Evolutionary conservation across 1,140 invertebrate species (phyloP), one percentile per base, ranked within the genome.

Genomic region (Heliconius eleuchia): DNA sequence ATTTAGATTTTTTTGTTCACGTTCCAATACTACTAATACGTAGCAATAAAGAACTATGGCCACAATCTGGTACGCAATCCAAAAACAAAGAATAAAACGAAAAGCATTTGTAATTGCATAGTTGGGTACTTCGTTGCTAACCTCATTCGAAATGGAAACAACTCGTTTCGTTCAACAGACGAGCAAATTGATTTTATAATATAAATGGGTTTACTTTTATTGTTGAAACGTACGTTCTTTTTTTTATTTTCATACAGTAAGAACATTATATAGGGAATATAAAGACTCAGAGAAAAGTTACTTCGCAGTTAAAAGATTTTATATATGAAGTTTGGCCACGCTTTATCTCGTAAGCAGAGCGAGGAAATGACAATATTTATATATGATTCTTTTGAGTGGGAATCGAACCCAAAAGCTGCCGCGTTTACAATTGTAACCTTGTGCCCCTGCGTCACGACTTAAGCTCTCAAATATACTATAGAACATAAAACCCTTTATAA

Each of bases 91-190:
- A 2, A 30, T n/a, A 66, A 66, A 66, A 30, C 27, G 23, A 16
- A n/a, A 66, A 66, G 60, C 60, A 66, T 66, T 66, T 66, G 60
- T 66, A 66, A 66, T 66, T 66, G 60, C 23, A 66, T 16, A 66
- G 60, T n/a, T 57, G 55, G 55, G 8, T 66, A 66, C 60, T 66
- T 30, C 60, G 60, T n/a, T 66, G 60, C 11, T 66, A 66, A 66
- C 60, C 60, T 66, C 60, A 66, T 66, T 66, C 60, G 9, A 16
- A 66, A 66, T 66, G 60, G 60, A 66, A 66, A 66, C 60, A 66
- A 66, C 60, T 30, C 27, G 60, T 66, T 66, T 66, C 60, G 60
- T 66, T 66, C 11, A 66, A 66, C 60, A 66, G 60, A 66, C 60
- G 23, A 66, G 60, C 23, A 66, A 66, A 66, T 66, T 66, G 60